Conservation (phyloP, 2,797 vertebrate genomes). For the Falco peregrinus region DNA sequence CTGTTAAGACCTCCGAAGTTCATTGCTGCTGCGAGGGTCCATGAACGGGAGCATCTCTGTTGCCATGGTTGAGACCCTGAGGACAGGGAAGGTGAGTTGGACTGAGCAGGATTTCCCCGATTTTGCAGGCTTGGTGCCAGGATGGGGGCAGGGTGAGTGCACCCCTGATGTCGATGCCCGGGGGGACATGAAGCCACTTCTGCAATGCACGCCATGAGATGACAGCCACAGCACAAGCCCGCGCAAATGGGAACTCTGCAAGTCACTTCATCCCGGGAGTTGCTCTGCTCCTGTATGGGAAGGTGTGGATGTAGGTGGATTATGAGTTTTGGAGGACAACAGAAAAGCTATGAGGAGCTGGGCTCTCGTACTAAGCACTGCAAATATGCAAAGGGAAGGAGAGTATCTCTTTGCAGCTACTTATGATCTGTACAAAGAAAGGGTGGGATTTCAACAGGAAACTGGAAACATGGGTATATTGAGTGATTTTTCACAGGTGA, state of each 20-base stretch:
- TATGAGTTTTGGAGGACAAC: background rate
- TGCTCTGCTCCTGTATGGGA: background rate
- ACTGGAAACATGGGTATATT: background rate
- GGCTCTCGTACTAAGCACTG: background rate
- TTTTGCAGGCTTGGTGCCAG: background rate
- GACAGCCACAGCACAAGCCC: background rate
- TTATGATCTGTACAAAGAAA: background rate
- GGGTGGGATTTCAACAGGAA: background rate
- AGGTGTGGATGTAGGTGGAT: background rate
- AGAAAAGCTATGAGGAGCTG: background rate
- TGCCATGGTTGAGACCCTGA: background rate
- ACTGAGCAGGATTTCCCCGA: background rate
- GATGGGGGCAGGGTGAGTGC: background rate
- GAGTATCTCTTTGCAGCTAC: background rate
- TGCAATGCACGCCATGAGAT: background rate
- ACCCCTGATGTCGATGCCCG: background rate
- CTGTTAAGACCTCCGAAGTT: background rate
- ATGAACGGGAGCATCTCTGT: background rate
- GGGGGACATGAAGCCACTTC: background rate
- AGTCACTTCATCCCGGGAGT: background rate
- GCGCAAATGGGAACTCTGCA: fast-evolving
- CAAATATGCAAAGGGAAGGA: background rate
- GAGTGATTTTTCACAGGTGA: background rate
- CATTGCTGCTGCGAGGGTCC: background rate
- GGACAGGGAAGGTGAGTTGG: background rate